Evolutionary conservation across 2,113 vertebrate genomes (phyloP), one percentile per base, ranked within the genome.

Genomic region (Leptobrachium leishanense): DNA sequence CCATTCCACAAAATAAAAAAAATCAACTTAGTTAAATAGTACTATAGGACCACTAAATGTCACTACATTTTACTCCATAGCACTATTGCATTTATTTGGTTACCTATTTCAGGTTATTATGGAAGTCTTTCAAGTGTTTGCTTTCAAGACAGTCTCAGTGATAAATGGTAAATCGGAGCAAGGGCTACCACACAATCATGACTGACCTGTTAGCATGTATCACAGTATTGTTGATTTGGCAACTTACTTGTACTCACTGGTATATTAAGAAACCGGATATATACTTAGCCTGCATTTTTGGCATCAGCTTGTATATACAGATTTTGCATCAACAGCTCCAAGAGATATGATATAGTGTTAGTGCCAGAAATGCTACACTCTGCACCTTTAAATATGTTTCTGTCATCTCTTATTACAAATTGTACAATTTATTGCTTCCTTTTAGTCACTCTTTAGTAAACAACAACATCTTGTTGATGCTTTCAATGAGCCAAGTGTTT

Each of bases 291-390:
- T 89, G 83, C 77, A 79, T 83, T 89, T 31, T 85, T 86, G 83
- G 77, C 81, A 85, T 84, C 74, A 73, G 62, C 77, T 82, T 86
- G 65, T 62, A 71, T 73, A 83, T 71, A 82, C 71, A 91, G 91
- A 91, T 87, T 85, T 20, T 85, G 82, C 86, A 84, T 86, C 65
- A 64, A 85, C 85, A 91, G 90, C 85, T 84, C 83, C 90, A 86
- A 90, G 68, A 92, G 89, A 76, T 86, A 77, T 82, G 88, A 85
- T 13, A 59, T 78, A 83, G 83, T 88, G 88, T 62, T 84, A 87
- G 87, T 90, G 89, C 91, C 92, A 88, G 57, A 89, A 94, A 92
- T 92, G 90, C 87, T 90, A 93, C 82, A 88, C 84, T n/a, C 66
- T 62, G 81, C 79, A 12, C 89, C 90, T 91, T 82, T 39, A 91